These are phyloP conservation scores for Nemapogon koenigi DNA, from an alignment of 2,888 invertebrate species.

Conservation along the genomic window DNA sequence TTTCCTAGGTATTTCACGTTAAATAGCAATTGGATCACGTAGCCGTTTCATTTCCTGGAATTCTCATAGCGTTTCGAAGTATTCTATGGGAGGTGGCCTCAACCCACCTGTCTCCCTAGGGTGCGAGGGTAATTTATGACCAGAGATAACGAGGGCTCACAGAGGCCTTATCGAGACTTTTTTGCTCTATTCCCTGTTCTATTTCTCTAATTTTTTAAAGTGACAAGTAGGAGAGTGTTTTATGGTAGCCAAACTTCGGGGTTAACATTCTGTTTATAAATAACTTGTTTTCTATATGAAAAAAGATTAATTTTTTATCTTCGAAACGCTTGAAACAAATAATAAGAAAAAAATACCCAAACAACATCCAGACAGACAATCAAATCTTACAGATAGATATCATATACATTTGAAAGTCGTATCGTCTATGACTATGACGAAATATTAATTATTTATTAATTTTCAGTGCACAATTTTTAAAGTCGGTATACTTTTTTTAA, in stretches of 20 bases:
- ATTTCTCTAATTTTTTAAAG: slow-evolving; percentile 7
- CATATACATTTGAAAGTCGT: too few relatives aligned
- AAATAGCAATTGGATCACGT: slow-evolving; percentile 64
- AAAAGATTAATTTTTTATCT: too few relatives aligned
- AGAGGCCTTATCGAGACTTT: slow-evolving; percentile 56
- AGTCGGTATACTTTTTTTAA: too few relatives aligned
- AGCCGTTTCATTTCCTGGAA: slow-evolving; percentile 57
- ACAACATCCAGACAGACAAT: too few relatives aligned
- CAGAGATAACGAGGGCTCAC: slow-evolving; percentile 59
- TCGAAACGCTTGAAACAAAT: too few relatives aligned
- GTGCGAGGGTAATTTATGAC: slow-evolving; percentile 59
- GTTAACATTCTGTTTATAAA: slow-evolving; percentile 2
- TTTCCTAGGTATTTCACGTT: too few relatives aligned
- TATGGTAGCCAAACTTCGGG: neutral
- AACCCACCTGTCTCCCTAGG: slow-evolving; percentile 48
- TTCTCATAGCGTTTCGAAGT: slow-evolving; percentile 41
- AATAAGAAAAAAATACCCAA: too few relatives aligned
- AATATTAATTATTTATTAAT: too few relatives aligned
- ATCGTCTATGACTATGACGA: too few relatives aligned
- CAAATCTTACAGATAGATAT: too few relatives aligned
- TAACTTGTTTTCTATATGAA: too few relatives aligned
- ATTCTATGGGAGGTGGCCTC: slow-evolving; percentile 30
- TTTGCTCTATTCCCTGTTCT: slow-evolving; percentile 25
- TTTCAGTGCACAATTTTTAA: too few relatives aligned
- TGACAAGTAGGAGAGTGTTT: neutral